Conservation (phyloP, 2,888 invertebrate genomes). For the Criorhina ranunculi region DNA sequence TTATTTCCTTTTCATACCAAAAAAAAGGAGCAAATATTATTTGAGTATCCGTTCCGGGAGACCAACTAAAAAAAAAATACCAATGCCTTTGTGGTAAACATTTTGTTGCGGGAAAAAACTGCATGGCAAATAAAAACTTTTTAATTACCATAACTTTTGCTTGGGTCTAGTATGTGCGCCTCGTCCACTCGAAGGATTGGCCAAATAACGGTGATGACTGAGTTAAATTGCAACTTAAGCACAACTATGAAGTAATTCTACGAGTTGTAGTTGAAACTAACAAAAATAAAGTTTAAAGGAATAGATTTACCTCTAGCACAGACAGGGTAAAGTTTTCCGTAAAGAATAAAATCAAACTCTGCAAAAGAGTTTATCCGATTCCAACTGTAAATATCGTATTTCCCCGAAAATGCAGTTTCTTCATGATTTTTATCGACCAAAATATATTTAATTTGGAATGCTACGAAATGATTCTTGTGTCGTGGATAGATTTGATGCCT, state of each 20-base stretch:
- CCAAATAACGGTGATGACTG: conserved; percentile 15
- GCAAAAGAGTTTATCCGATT: not conserved
- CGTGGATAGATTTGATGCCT: conserved; percentile 8
- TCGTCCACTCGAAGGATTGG: not conserved
- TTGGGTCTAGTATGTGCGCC: conserved; percentile 2
- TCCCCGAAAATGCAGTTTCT: conserved; percentile 19
- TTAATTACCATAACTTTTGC: conserved; percentile 56
- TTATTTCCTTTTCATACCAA: not conserved
- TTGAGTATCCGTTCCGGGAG: conserved; percentile 5
- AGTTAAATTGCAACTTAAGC: conserved; percentile 37
- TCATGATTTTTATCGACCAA: conserved; percentile 40
- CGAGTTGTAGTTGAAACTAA: conserved; percentile 9
- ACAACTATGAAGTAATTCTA: conserved; percentile 33
- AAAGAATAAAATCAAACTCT: not conserved
- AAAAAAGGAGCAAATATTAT: conserved; percentile 25
- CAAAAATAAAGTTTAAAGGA: not conserved
- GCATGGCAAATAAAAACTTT: conserved; percentile 35
- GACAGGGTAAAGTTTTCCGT: conserved; percentile 2
- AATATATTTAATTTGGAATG: conserved; percentile 42
- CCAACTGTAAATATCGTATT: conserved; percentile 26
- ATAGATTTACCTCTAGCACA: conserved; percentile 12
- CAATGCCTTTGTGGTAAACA: not conserved
- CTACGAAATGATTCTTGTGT: no score
- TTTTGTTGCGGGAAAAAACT: not conserved
- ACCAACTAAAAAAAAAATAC: no score